Conservation (phyloP, 2,888 invertebrate species). For the Drosophila neonasuta region DNA sequence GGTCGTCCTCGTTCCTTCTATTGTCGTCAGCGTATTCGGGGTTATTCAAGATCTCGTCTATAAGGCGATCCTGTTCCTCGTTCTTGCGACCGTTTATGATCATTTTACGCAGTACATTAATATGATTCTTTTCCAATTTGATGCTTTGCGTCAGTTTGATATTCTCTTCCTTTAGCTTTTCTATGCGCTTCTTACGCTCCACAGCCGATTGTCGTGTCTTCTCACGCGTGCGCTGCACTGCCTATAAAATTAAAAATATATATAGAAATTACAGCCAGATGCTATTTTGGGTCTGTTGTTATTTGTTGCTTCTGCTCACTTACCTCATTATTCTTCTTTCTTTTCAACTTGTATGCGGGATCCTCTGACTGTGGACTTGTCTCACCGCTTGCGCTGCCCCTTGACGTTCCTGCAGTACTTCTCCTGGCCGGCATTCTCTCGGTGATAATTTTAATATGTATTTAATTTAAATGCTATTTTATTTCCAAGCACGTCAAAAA, state of each 20-base stretch:
- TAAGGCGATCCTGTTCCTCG: conserved; percentile 66
- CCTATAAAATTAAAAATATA: conserved; percentile 61
- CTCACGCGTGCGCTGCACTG: conserved; percentile 80
- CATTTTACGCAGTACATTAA: conserved; percentile 70
- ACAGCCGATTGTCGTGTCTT: conserved; percentile 79
- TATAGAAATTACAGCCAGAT: conserved; percentile 22
- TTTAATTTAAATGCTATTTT: conserved; percentile 51
- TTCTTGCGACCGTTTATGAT: conserved; percentile 69
- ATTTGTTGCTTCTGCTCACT: not conserved
- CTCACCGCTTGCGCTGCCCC: conserved; percentile 29
- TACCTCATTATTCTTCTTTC: conserved; percentile 81
- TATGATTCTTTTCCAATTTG: conserved; percentile 70
- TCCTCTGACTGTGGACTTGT: conserved; percentile 70
- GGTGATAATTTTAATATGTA: conserved; percentile 78
- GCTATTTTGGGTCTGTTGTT: conserved; percentile 58
- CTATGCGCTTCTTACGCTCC: conserved; percentile 79
- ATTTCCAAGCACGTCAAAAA: conserved; percentile 24
- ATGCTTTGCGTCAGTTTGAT: conserved; percentile 70
- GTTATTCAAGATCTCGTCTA: conserved; percentile 74
- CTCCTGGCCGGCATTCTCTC: conserved; percentile 80
- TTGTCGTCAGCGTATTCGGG: conserved; percentile 65
- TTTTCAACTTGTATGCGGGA: conserved; percentile 79
- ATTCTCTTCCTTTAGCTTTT: conserved; percentile 73
- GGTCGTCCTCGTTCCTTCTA: conserved; percentile 48
- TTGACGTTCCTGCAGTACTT: conserved; percentile 67